These are phyloP conservation scores for Ganaspis brasiliensis DNA, from an alignment of 2,888 invertebrate genomes.

Conservation along the genomic window DNA sequence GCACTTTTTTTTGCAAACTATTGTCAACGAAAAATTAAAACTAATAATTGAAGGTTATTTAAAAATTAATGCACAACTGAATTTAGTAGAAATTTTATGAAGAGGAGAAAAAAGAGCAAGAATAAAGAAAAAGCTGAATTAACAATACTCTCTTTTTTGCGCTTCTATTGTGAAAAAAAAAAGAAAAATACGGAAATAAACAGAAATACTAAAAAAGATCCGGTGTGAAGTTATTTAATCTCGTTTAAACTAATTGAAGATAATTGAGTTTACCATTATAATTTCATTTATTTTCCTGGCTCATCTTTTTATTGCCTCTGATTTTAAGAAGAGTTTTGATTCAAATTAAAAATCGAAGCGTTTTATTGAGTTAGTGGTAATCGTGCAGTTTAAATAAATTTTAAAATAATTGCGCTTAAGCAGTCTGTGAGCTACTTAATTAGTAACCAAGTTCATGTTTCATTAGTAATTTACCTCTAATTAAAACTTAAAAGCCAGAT, in stretches of 20 bases:
- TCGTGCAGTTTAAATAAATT: not conserved
- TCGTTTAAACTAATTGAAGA: not conserved
- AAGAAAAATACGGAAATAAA: not conserved
- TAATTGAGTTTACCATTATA: not conserved
- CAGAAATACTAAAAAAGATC: not conserved
- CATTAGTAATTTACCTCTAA: not conserved
- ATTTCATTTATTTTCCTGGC: slow-evolving; percentile 1
- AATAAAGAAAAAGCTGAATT: too few relatives aligned
- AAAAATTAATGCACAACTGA: too few relatives aligned
- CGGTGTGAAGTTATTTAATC: not conserved
- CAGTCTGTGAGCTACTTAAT: not conserved
- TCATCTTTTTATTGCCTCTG: slow-evolving; percentile 4
- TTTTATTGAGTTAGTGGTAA: slow-evolving; percentile 1
- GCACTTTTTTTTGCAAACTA: not conserved
- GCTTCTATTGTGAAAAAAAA: slow-evolving; percentile 1
- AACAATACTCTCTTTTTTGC: not conserved
- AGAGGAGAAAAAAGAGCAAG: too few relatives aligned
- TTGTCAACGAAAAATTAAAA: not conserved
- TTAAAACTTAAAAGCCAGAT: not conserved
- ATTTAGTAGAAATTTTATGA: too few relatives aligned
- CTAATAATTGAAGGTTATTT: too few relatives aligned
- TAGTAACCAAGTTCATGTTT: not conserved
- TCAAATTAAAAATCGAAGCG: not conserved
- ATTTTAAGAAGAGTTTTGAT: slow-evolving; percentile 3
- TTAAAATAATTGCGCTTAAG: not conserved